Base-by-base conservation (phyloP, 1,140 invertebrate species). In the Theocolax elegans region DNA sequence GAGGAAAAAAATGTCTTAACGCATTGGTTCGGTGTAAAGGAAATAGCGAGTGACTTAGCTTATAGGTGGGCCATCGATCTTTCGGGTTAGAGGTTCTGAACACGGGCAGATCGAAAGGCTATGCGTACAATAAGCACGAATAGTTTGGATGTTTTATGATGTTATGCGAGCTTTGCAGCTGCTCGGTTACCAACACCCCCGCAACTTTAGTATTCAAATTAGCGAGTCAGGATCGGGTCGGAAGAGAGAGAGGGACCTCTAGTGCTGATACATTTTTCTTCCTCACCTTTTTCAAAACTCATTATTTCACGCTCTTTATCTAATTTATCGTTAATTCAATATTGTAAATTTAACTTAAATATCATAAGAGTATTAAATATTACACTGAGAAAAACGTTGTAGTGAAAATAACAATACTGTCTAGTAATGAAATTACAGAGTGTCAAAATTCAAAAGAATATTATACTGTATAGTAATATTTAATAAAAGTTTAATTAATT, bases 131-230 rank as follows among this genome's bases (percentile, higher is more conserved):
- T 23, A 31, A 62, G 46, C 46, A 19, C 58, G 67, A 70, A 70
- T 70, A 64, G 60, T 70, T 70, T 69, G 74, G 80, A 81, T 76
- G 79, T 80, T 83, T 82, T 81, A 82, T 80, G 80, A 75, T 81
- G 65, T 81, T 79, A 80, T 77, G 77, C 74, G 77, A 77, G 75
- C 75, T 72, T 76, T 76, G 81, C 81, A 82, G 79, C 81, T 83
- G 83, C 76, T 75, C 75, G 76, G 77, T 25, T 19, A n/a, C 40
- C 53, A 23, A 58, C 54, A 83, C 82, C 80, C 81, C 80, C 81
- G 80, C 81, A 83, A 80, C 76, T 80, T n/a, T 77, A 81, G 80
- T 83, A 85, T 84, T 84, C 80, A 85, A 85, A 83, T 84, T 78
- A 83, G 75, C 79, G 13, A 15, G 42, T n/a, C n/a, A n/a, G n/a